Base-by-base conservation (phyloP, 2,888 invertebrate species). In the Eristalis intricaria region DNA sequence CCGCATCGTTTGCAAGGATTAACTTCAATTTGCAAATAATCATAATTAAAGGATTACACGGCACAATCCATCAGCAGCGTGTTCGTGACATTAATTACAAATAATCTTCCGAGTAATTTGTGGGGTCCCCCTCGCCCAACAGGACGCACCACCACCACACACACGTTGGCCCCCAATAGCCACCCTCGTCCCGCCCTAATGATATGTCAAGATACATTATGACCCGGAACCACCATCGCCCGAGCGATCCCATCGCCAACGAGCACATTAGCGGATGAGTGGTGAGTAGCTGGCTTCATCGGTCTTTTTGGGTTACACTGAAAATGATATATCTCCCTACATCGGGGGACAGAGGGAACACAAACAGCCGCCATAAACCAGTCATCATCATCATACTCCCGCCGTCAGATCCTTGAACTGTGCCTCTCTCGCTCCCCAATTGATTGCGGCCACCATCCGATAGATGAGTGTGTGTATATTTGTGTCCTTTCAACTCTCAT, bases 1-100 rank as follows among this genome's bases (percentile, higher is more conserved):
- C 56, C 32, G 40, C 60, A 43, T 61, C 79, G 73, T 79, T 79
- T 73, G 50, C 75, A 74, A 50, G 81, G 74, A 81, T 74, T 81
- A 56, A 81, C 74, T 81, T 69, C 81, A 81, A 81, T 81, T 81
- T 81, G 69, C 74, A 64, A 75, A 81, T 81, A 81, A 81, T 81
- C 81, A 81, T 81, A 81, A 81, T 81, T 81, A 75, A 81, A 81
- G 81, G 81, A 81, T 81, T 75, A 81, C 61, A 23, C 81, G 69
- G 63, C 81, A 75, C 69, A 74, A 50, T 75, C 63, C 63, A 35
- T 66, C 40, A 32, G 40, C 50, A 50, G 50, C 4, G 50, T 63
- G 71, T 65, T 64, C 73, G 71, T 79, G 79, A 73, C 81, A 81
- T 75, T 81, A 81, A 81, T 75, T 75, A 81, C 81, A 38, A 81